Conservation (phyloP, 2,888 invertebrate genomes). For the Mechanitis messenoides region DNA sequence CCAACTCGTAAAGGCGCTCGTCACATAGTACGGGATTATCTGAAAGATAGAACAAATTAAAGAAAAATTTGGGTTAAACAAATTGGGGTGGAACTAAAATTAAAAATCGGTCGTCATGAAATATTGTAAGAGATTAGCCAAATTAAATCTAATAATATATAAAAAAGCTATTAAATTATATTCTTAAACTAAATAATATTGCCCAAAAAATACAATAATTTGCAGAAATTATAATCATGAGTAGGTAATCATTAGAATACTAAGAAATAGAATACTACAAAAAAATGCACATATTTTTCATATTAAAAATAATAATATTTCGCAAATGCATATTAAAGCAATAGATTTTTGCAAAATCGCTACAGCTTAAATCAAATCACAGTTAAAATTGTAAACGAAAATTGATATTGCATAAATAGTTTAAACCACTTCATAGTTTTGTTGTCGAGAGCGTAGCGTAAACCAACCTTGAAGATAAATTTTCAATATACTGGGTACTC, state of each 20-base stretch:
- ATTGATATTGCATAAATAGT: background rate
- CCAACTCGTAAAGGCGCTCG: slow-evolving; percentile 82
- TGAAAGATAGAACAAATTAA: slow-evolving; percentile 47
- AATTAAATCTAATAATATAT: too few relatives aligned
- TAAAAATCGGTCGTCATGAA: background rate
- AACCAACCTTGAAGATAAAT: slow-evolving; percentile 87
- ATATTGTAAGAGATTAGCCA: too few relatives aligned
- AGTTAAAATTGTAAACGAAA: background rate
- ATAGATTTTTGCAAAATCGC: slow-evolving; percentile 14
- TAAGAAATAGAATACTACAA: background rate
- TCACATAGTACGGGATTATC: slow-evolving; percentile 90
- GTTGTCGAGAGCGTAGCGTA: background rate
- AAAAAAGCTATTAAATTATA: too few relatives aligned
- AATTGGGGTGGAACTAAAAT: background rate
- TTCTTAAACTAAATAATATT: too few relatives aligned
- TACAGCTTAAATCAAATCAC: slow-evolving; percentile 2
- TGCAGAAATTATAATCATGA: too few relatives aligned
- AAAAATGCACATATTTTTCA: background rate
- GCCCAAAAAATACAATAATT: background rate
- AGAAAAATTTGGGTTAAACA: slow-evolving; percentile 7
- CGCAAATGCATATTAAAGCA: slow-evolving; percentile 9
- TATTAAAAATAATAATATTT: background rate
- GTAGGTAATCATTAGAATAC: background rate
- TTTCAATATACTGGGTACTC: slow-evolving; percentile 85
- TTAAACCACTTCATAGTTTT: background rate